Percentiles rank a stretch among this genome's conserved stretches.
phyloP scores from a whole-genome alignment of 2,113 vertebrate species.

The Phoenicopterus ruber region DNA sequence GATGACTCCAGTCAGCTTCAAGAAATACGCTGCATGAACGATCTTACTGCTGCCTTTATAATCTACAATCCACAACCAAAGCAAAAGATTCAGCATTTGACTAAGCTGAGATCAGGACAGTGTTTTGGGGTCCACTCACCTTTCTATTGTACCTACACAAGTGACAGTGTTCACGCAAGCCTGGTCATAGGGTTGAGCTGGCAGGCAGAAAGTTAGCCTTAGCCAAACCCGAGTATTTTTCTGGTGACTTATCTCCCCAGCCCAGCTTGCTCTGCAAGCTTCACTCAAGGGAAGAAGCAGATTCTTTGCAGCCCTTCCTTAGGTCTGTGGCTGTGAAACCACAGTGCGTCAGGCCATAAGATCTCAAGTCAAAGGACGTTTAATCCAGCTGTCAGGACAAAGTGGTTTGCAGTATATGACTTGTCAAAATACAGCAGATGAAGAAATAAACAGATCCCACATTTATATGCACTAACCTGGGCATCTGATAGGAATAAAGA shows the following conservation, averaged over 20 bases:
- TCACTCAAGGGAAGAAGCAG: background rate
- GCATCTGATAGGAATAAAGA: background rate
- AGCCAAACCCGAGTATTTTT: background rate
- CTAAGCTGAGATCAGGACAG: background rate
- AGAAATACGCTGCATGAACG: background rate
- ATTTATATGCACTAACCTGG: background rate
- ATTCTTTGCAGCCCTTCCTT: background rate
- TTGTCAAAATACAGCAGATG: background rate
- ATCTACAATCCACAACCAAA: background rate
- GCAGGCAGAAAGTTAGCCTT: background rate
- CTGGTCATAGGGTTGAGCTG: background rate
- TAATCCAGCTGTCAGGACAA: background rate
- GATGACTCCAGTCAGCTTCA: background rate
- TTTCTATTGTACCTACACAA: rapidly evolving
- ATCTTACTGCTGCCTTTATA: background rate
- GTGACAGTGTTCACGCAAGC: background rate
- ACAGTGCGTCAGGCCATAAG: background rate
- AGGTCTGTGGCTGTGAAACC: background rate
- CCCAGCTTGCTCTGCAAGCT: background rate
- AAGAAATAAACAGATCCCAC: background rate
- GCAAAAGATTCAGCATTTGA: background rate
- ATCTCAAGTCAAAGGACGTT: background rate
- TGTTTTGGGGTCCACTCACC: background rate
- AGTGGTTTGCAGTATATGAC: background rate
- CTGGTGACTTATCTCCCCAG: background rate